A percentile compares a stretch with the other conserved stretches of the same genome.
These are phyloP conservation scores for Pseudoatta argentina DNA, from an alignment of 1,140 invertebrate genomes.

Conservation along the genomic window DNA sequence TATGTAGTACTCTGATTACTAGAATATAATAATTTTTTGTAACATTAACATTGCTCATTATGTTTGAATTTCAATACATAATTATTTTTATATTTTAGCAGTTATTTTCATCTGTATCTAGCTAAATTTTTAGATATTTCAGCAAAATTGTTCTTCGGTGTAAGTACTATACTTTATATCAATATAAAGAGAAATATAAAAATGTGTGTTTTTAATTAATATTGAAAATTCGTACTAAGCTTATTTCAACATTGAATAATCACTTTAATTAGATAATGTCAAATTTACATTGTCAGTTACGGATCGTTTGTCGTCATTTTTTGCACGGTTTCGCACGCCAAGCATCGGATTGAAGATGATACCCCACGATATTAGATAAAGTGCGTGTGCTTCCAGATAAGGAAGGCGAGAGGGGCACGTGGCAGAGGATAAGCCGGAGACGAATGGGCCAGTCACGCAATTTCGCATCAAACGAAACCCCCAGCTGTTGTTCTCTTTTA, in stretches of 20 bases:
- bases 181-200: not conserved
- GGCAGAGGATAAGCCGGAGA: constrained; percentile 74
- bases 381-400: constrained; percentile 74
- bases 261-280: not conserved
- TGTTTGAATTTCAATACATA: no score
- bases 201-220: not conserved
- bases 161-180: not conserved
- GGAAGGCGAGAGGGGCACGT: constrained; percentile 66
- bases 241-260: constrained; percentile 23
- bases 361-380: constrained; percentile 72
- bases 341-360: constrained; percentile 71
- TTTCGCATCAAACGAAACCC: constrained; percentile 68
- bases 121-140: no score
- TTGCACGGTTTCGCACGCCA: constrained; percentile 31
- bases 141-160: no score
- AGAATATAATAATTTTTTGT: no score
- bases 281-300: not conserved
- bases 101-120: no score
- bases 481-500: not conserved
- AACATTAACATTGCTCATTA: no score
- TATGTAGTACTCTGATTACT: no score
- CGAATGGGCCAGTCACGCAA: constrained; percentile 76
- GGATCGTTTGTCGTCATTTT: constrained; percentile 22
- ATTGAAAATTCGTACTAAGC: not conserved
- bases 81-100: no score